Evolutionary conservation across 2,797 vertebrate genomes (phyloP).

Genomic region (Pelochelys cantorii): DNA sequence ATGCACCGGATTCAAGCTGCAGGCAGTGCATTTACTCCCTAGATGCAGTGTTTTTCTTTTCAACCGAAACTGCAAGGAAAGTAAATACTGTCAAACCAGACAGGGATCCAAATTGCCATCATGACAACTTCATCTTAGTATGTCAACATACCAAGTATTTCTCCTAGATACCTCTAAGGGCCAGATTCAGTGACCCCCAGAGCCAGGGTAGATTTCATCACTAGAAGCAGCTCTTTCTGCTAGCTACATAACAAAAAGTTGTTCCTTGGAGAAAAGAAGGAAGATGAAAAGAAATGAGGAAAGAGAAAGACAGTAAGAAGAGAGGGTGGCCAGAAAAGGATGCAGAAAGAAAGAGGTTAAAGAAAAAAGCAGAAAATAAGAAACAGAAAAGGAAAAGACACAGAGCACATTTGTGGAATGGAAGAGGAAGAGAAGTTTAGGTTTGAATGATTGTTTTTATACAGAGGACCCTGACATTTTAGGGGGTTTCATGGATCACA

Average conservation of each 20-base stretch:
- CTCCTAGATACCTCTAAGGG: constrained; percentile 56
- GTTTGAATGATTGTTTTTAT: not conserved
- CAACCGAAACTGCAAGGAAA: constrained; percentile 56
- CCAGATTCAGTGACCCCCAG: constrained; percentile 23
- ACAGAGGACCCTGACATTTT: not conserved
- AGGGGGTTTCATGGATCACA: not conserved
- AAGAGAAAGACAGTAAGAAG: not conserved
- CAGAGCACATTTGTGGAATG: fast-evolving
- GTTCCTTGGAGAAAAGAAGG: constrained; percentile 20
- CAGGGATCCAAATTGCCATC: constrained; percentile 51
- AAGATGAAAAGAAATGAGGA: not conserved
- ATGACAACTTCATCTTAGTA: constrained; percentile 70
- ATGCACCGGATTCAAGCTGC: not conserved
- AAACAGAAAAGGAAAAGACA: not conserved
- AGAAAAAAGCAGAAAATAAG: not conserved
- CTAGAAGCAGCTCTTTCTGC: constrained; percentile 23
- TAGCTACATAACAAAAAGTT: constrained; percentile 4
- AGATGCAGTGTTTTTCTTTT: constrained; percentile 41
- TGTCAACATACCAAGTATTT: constrained; percentile 60
- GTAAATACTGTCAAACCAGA: constrained; percentile 68
- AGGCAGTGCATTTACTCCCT: constrained; percentile 28
- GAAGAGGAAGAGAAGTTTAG: not conserved
- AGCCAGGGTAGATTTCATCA: not conserved
- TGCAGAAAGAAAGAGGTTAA: not conserved
- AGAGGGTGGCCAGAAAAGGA: not conserved